phyloP scores from a whole-genome alignment of 2,888 invertebrate species.

The Hyposoter didymator region DNA sequence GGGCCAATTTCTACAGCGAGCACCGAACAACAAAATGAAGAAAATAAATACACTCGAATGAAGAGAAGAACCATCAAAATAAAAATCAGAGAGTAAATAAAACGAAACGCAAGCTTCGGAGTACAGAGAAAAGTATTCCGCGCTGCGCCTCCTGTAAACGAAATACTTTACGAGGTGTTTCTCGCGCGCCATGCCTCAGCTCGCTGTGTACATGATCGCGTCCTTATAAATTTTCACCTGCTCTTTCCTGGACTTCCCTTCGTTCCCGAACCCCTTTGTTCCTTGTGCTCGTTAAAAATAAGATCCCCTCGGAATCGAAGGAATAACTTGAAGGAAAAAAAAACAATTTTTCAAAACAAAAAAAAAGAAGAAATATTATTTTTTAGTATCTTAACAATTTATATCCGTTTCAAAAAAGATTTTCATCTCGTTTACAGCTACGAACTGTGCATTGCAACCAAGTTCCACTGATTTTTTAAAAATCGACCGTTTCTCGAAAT shows the following conservation, averaged over 20 bases:
- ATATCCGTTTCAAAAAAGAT: background rate
- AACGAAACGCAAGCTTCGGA: constrained; percentile 15
- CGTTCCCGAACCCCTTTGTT: constrained; percentile 12
- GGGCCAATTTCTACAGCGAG: constrained; percentile 58
- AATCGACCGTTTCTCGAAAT: too few species aligned
- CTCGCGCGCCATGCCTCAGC: constrained; percentile 34
- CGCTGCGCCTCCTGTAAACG: constrained; percentile 34
- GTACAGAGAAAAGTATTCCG: constrained; percentile 40
- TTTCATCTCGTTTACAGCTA: too few species aligned
- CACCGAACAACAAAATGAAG: constrained; percentile 43
- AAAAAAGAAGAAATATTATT: background rate
- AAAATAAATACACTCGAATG: constrained; percentile 17
- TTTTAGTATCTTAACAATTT: background rate
- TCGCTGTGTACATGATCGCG: constrained; percentile 18
- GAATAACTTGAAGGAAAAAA: background rate
- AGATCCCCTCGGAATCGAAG: background rate
- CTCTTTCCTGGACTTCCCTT: constrained; percentile 21
- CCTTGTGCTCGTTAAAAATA: constrained; percentile 2
- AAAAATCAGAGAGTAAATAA: background rate
- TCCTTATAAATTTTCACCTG: constrained; percentile 47
- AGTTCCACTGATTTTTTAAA: too few species aligned
- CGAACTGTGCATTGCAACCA: too few species aligned
- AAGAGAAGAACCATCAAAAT: constrained; percentile 25
- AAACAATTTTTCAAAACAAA: background rate
- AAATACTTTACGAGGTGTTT: constrained; percentile 58